Evolutionary conservation across 2,888 invertebrate genomes (phyloP).

Genomic region (Psylliodes chrysocephalus): DNA sequence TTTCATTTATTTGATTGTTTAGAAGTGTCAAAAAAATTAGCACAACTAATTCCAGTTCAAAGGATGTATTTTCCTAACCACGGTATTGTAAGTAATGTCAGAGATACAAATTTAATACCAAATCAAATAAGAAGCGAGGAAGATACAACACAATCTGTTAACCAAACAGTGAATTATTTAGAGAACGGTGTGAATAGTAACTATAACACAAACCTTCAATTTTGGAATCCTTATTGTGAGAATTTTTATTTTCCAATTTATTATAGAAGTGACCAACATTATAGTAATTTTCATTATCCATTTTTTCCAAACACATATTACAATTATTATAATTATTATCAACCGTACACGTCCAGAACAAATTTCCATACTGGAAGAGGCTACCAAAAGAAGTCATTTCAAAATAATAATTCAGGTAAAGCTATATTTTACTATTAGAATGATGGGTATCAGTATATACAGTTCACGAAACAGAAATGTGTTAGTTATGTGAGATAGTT

Average conservation of each 20-base stretch:
- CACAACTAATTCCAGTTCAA: conserved; percentile 20
- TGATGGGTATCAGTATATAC: too few relatives aligned
- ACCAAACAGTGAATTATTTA: not conserved
- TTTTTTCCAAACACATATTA: not conserved
- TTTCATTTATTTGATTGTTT: conserved; percentile 9
- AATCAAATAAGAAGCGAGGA: conserved; percentile 6
- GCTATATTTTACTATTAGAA: not conserved
- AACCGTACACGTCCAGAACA: not conserved
- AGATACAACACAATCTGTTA: not conserved
- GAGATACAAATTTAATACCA: not conserved
- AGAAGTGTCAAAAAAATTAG: conserved; percentile 18
- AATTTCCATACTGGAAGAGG: not conserved
- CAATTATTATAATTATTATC: too few relatives aligned
- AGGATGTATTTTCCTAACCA: conserved; percentile 17
- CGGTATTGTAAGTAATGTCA: not conserved
- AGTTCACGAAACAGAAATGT: too few relatives aligned
- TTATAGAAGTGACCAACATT: not conserved
- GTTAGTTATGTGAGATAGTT: too few relatives aligned
- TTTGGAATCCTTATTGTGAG: not conserved
- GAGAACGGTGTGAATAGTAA: not conserved
- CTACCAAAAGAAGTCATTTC: not conserved
- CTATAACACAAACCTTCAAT: not conserved
- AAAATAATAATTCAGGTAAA: not conserved
- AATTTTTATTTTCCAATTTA: not conserved
- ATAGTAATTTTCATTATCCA: not conserved